A percentile compares a stretch with the other conserved stretches of the same genome.
Evolutionary conservation across 2,113 vertebrate species (phyloP).

Genomic region (Dasyornis broadbenti): DNA sequence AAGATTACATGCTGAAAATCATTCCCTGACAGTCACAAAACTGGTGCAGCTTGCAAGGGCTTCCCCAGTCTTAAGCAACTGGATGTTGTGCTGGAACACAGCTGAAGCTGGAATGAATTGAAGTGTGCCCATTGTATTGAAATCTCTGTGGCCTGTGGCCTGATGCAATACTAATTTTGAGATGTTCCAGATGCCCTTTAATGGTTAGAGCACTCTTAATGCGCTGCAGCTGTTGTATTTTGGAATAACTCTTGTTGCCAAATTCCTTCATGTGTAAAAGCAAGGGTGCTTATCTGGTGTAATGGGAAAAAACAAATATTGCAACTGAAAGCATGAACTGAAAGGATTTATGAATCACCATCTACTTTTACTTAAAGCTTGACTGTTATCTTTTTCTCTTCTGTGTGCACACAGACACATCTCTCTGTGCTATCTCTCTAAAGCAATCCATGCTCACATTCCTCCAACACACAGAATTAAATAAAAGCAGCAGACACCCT

Average conservation of each 20-base stretch:
- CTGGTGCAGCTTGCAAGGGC: not conserved
- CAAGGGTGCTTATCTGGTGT: not conserved
- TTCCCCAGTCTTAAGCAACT: not conserved
- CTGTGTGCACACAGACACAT: not conserved
- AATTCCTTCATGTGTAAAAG: conserved; percentile 10
- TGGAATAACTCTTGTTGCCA: not conserved
- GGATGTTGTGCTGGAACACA: not conserved
- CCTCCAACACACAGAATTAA: not conserved
- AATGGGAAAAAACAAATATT: not conserved
- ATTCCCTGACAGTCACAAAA: not conserved
- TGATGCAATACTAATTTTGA: conserved; percentile 35
- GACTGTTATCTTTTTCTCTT: not conserved
- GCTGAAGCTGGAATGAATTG: conserved; percentile 24
- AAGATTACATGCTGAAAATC: not conserved
- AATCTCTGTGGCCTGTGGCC: conserved; percentile 29
- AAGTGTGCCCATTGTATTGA: conserved; percentile 45
- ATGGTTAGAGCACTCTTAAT: conserved; percentile 32
- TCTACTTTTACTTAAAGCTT: not conserved
- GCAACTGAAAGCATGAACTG: not conserved
- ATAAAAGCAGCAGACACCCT: not conserved
- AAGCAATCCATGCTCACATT: not conserved
- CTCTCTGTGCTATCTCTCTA: not conserved
- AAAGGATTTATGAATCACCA: not conserved
- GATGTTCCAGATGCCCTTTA: conserved; percentile 42
- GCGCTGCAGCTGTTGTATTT: conserved; percentile 27